Conservation (phyloP, 2,888 invertebrate genomes). For the Callimorpha dominula region DNA sequence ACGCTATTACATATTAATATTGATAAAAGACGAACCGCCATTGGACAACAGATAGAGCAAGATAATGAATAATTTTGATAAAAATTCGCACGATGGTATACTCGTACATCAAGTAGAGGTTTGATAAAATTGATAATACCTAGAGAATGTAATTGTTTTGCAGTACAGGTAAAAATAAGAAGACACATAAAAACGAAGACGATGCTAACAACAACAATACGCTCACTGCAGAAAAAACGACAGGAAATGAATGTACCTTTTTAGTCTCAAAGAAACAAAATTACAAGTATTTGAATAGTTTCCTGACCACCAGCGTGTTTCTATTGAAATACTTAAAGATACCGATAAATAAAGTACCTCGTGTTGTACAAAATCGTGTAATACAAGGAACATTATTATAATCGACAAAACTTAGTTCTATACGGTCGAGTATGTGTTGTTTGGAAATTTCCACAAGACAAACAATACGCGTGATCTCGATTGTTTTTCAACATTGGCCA, state of each 20-base stretch:
- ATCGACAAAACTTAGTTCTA: constrained; percentile 37
- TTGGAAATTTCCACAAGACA: constrained; percentile 78
- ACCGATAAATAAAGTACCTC: constrained; percentile 14
- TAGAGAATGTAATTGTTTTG: background rate
- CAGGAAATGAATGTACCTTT: constrained; percentile 42
- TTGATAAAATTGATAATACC: background rate
- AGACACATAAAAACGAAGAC: constrained; percentile 32
- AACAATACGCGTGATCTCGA: constrained; percentile 65
- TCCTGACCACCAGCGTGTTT: background rate
- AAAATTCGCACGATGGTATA: constrained; percentile 9
- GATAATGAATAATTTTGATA: constrained; percentile 38
- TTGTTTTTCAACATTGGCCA: constrained; percentile 63
- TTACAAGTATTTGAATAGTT: background rate
- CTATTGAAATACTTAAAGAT: constrained; percentile 23
- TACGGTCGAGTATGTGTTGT: constrained; percentile 54
- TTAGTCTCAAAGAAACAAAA: constrained; percentile 19
- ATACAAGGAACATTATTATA: constrained; percentile 35
- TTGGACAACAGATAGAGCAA: constrained; percentile 23
- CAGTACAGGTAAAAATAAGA: background rate
- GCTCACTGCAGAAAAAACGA: constrained; percentile 27
- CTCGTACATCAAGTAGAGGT: background rate
- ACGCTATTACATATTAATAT: constrained; percentile 50
- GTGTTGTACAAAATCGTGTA: constrained; percentile 20
- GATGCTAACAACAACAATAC: constrained; percentile 29
- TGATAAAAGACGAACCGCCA: constrained; percentile 40